Base-by-base conservation (phyloP, 2,888 invertebrate genomes). In the Helobdella robusta region DNA sequence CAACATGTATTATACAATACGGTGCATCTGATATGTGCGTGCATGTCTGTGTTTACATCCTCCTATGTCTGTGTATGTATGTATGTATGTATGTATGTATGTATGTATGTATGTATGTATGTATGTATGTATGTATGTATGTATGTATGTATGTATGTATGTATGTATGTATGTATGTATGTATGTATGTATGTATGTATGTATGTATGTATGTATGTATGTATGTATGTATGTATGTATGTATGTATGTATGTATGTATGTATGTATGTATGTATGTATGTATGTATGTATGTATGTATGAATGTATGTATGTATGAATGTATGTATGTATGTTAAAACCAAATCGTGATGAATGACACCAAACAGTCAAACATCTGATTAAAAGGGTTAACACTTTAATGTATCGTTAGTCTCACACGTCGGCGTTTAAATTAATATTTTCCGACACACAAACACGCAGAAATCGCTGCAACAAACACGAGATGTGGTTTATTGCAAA, bases 41-140 rank as follows among this genome's bases (percentile, higher is more conserved):
- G n/a, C n/a, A n/a, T n/a, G n/a, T n/a, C n/a, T n/a, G n/a, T n/a
- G n/a, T n/a, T n/a, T n/a, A n/a, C n/a, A n/a, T n/a, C n/a, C n/a
- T n/a, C 44, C 44, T n/a, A 40, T 40, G n/a, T 40, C 4, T 48
- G 30, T 30, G 46, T 34, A 11, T 52, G 30, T 48, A 44, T 48
- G 36, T 48, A 44, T 48, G 36, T 48, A 48, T 48, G 36, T 48
- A 44, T 61, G 30, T 36, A 44, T 61, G 36, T 61, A 44, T 61
- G 36, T 61, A 48, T 61, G 36, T 61, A 44, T 61, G 36, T 61
- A 44, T 61, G 36, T 61, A 44, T 61, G 36, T 61, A 23, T 61
- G 36, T 61, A 48, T 61, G 36, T 61, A 44, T 61, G 36, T 61
- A 44, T 61, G 36, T 61, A 44, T 61, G 36, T 48, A 28, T 56